A percentile compares a stretch with the other conserved stretches of the same genome.
These are phyloP conservation scores for Apotomis betuletana DNA, from an alignment of 2,888 invertebrate species.

Conservation along the genomic window DNA sequence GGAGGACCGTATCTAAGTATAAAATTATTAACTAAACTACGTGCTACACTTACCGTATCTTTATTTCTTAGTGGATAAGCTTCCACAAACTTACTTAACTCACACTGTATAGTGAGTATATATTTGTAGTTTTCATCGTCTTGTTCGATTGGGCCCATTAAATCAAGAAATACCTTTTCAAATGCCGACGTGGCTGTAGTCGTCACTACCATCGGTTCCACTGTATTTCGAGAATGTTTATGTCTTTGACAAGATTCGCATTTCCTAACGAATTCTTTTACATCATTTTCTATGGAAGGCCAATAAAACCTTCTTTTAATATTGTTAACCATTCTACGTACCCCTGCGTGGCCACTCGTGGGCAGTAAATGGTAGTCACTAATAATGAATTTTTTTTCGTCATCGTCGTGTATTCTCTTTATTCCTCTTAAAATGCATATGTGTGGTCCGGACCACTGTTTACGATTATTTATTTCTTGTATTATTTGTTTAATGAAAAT, in stretches of 20 bases:
- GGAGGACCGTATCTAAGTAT: too few species aligned
- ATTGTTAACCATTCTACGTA: constrained; percentile 26
- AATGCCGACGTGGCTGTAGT: too few species aligned
- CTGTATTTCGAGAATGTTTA: background rate
- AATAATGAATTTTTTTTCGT: constrained; percentile 2
- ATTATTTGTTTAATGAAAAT: constrained; percentile 5
- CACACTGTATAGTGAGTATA: too few species aligned
- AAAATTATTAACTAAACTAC: too few species aligned
- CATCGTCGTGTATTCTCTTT: background rate
- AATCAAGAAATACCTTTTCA: too few species aligned
- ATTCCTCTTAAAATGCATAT: constrained; percentile 52
- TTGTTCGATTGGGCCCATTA: too few species aligned
- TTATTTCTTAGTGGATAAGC: too few species aligned
- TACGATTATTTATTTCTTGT: constrained; percentile 32
- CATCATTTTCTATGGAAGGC: background rate
- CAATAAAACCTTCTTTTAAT: constrained; percentile 1
- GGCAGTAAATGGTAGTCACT: constrained; percentile 33
- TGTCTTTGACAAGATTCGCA: constrained; percentile 1
- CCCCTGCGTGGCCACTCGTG: constrained; percentile 33
- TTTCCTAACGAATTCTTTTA: background rate
- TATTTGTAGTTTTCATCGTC: too few species aligned
- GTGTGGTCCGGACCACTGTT: constrained; percentile 43
- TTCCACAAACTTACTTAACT: too few species aligned
- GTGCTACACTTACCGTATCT: too few species aligned
- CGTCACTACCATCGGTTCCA: constrained; percentile 4